Evolutionary conservation across 2,113 vertebrate species (phyloP).

Genomic region (Rhipidura dahli): DNA sequence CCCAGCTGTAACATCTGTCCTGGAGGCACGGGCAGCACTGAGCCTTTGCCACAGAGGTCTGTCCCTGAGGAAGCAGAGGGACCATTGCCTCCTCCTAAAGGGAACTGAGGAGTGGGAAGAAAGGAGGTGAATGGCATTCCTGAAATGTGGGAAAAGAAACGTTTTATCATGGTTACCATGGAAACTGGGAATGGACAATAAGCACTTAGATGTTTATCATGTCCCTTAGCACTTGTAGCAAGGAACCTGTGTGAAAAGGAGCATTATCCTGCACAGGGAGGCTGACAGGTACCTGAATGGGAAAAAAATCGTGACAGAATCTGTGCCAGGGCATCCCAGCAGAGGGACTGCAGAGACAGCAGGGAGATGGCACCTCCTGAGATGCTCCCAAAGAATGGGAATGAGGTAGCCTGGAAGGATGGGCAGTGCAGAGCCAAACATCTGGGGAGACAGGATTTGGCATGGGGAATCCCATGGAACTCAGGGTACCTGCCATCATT

Average conservation of each 20-base stretch:
- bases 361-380: neutral
- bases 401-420: neutral
- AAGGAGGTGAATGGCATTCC: constrained; percentile 29
- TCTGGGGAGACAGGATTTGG: neutral
- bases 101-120: neutral
- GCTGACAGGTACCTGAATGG: neutral
- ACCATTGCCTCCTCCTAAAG: neutral
- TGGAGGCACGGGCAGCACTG: neutral
- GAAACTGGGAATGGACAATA: constrained; percentile 55
- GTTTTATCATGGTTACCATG: constrained; percentile 9
- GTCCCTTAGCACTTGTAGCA: constrained; percentile 7
- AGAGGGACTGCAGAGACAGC: neutral
- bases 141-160: constrained; percentile 3
- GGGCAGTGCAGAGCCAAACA: neutral
- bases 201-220: neutral
- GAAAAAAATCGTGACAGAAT: neutral
- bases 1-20: neutral
- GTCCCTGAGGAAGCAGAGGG: neutral
- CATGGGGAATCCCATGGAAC: neutral
- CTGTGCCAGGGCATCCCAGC: neutral
- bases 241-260: neutral
- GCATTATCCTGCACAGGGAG: neutral
- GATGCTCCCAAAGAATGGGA: neutral
- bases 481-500: accelerated
- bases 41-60: neutral